Conservation (phyloP, 2,888 invertebrate genomes). For the Scaptomyza flava region DNA sequence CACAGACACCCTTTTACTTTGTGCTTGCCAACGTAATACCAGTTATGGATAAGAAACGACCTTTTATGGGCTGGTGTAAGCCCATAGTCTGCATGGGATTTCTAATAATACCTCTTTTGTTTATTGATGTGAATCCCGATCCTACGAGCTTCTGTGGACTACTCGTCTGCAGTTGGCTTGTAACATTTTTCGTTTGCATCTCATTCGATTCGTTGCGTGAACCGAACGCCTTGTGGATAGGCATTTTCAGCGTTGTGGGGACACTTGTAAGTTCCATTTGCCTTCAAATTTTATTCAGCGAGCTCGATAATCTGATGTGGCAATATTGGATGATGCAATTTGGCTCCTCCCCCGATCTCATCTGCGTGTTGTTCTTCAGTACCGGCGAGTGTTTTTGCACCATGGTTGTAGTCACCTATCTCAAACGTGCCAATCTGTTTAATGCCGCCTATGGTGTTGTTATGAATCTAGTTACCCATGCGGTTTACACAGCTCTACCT, state of each 20-base stretch:
- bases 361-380: constrained; percentile 28
- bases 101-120: constrained; percentile 28
- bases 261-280: constrained; percentile 16
- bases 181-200: constrained; percentile 15
- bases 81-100: constrained; percentile 23
- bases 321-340: constrained; percentile 46
- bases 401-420: constrained; percentile 15
- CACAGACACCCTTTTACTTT: constrained; percentile 46
- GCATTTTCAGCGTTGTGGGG: constrained; percentile 13
- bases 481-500: constrained; percentile 35
- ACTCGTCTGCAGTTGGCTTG: constrained; percentile 19
- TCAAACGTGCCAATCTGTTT: constrained; percentile 6
- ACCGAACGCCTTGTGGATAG: constrained; percentile 24
- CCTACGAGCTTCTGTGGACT: not conserved
- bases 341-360: constrained; percentile 20
- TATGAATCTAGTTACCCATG: constrained; percentile 38
- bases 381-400: constrained; percentile 14
- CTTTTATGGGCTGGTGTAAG: constrained; percentile 54
- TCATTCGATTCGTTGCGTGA: constrained; percentile 28
- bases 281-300: constrained; percentile 2
- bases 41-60: constrained; percentile 25
- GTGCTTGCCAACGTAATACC: constrained; percentile 48
- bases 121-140: not conserved
- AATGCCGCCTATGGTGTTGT: constrained; percentile 47
- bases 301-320: constrained; percentile 48